Evolutionary conservation across 1,140 invertebrate species (phyloP), one percentile per base, ranked within the genome.

Genomic region (Caenorhabditis inopinata): DNA sequence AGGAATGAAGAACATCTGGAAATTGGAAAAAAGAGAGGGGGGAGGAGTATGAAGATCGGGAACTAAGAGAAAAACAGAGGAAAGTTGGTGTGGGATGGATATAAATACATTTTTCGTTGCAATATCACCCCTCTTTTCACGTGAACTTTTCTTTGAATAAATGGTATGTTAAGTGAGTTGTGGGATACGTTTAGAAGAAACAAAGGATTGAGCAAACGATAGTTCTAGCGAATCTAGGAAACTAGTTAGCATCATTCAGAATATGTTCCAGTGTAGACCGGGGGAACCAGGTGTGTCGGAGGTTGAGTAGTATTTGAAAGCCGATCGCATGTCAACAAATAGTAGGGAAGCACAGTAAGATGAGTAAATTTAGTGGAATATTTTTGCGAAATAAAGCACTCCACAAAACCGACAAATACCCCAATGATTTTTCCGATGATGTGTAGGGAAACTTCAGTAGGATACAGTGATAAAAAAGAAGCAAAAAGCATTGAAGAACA

Each of bases 291-390:
- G 38, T 42, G 38, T 5, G 6, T 7, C 38, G 14, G 14, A 58
- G 58, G 58, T 68, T 68, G 25, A 68, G 58, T 68, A 68, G 58
- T 68, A 38, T 58, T 58, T 32, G 53, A 58, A 68, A 68, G 23
- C 32, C 58, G 11, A 68, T 68, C 58, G 32, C n/a, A 68, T 68
- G 32, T 38, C 58, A 68, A 32, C 58, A 68, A 68, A 68, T 42
- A 68, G 3, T 51, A 21, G n/a, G 21, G 48, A 23, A 68, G 27
- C 38, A 68, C n/a, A 68, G 38, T 23, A 42, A 68, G 58, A 68
- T 68, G 58, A 29, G 29, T 68, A 18, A 68, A 21, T 68, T 68
- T 16, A 14, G 58, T 68, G 38, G 38, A 42, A 42, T 7, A 42
- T 42, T 7, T n/a, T n/a, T n/a, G n/a, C n/a, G n/a, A n/a, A n/a